phyloP scores from a whole-genome alignment of 2,797 vertebrate species.

The Tragelaphus oryx region DNA sequence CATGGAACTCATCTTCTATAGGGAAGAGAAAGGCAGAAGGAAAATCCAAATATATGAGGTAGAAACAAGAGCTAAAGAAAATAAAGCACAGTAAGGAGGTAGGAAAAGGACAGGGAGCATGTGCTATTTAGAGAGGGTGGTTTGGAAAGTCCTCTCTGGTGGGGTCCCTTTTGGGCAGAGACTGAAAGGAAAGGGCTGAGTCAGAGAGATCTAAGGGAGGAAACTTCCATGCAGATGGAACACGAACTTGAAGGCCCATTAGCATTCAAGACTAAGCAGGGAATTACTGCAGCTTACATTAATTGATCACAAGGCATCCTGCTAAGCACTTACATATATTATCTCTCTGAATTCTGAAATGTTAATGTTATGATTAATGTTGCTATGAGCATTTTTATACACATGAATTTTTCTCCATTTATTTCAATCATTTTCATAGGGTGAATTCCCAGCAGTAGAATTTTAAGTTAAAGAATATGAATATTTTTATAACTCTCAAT shows the following conservation, averaged over 20 bases:
- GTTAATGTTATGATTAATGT: slow-evolving; percentile 13
- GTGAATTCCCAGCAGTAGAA: neutral
- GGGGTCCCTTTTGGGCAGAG: neutral
- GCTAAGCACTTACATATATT: neutral
- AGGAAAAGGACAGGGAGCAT: neutral
- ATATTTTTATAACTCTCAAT: neutral
- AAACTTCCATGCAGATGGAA: neutral
- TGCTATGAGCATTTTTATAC: neutral
- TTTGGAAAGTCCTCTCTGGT: neutral
- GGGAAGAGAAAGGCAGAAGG: neutral
- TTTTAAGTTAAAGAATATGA: neutral
- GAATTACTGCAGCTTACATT: neutral
- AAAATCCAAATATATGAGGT: neutral
- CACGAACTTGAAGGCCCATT: neutral
- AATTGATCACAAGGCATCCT: neutral
- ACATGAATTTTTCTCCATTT: neutral
- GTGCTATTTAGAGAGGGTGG: neutral
- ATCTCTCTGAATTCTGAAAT: neutral
- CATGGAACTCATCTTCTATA: neutral
- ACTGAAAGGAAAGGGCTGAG: neutral
- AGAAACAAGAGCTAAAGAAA: neutral
- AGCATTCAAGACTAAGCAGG: neutral
- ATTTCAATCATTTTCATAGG: slow-evolving; percentile 1
- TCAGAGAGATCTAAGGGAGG: neutral
- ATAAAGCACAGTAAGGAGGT: neutral